Base-by-base conservation (phyloP, 2,797 vertebrate species). In the Semaprochilodus insignis region DNA sequence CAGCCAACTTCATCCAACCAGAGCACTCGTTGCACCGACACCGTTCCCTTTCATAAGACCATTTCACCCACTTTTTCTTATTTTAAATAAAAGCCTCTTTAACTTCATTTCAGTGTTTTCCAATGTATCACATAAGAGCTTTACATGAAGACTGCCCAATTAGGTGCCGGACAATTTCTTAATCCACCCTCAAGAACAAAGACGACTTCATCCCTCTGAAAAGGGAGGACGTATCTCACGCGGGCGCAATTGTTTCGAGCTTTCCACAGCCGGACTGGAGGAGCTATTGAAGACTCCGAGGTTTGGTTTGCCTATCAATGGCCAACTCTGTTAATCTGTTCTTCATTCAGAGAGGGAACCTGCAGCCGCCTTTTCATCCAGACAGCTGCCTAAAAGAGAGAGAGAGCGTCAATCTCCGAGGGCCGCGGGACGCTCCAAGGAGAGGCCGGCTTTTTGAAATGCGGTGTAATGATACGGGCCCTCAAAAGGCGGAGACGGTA, bases 401-500 rank as follows among this genome's bases (percentile, higher is more conserved):
- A 40, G 36, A 23, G 34, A 23, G 54, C 27, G 31, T 21, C 34
- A 67, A 62, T 70, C 27, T 83, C 59, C 10, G n/a, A 70, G 72
- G 55, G 44, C 23, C 14, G 8, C n/a, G 48, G 80, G 27, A 77
- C 73, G 25, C 52, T n/a, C 69, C 62, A 44, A 67, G 65, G 65
- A 67, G 34, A 67, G 65, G 34, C 65, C n/a, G 19, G 31, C 60
- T 74, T 85, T 88, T 86, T 90, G 91, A 91, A 91, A 93, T 90
- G 34, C 81, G 78, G 66, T 86, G 85, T 74, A 88, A 76, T 82
- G 69, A 81, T 85, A 86, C 78, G 17, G 44, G 73, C 52, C 81
- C 69, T 87, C 90, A 88, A 91, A 88, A 83, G 87, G 87, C 80
- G 60, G 82, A 74, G 74, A 75, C 44, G 19, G 90, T 91, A 92